Conservation (phyloP, 2,888 invertebrate species). For the Oscheius sp. region DNA sequence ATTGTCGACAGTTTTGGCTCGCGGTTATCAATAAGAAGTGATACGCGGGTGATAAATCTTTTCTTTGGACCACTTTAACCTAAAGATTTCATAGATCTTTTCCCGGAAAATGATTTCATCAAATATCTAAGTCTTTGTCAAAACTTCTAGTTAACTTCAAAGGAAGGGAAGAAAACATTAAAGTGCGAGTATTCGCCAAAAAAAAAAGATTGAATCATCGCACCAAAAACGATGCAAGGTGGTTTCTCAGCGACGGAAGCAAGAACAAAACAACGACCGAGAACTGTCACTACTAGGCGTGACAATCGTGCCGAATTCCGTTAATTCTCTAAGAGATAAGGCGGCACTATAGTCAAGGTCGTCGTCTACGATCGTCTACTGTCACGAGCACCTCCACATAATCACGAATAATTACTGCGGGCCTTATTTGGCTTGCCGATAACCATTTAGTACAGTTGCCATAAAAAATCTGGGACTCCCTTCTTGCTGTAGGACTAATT, state of each 20-base stretch:
- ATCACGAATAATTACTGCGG: constrained; percentile 23
- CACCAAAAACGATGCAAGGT: neutral
- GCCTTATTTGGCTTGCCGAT: neutral
- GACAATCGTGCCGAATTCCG: constrained; percentile 34
- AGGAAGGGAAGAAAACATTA: no score
- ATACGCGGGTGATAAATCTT: neutral
- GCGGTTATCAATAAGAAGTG: neutral
- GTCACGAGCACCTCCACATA: constrained; percentile 32
- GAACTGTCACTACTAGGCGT: constrained; percentile 33
- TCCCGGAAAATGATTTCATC: no score
- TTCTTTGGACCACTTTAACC: no score
- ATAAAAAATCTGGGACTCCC: neutral
- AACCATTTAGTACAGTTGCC: neutral
- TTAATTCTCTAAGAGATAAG: constrained; percentile 34
- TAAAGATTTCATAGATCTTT: no score
- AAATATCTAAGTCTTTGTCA: no score
- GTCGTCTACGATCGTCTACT: constrained; percentile 32
- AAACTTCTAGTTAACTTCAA: no score
- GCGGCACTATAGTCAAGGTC: constrained; percentile 37
- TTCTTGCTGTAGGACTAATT: constrained; percentile 21
- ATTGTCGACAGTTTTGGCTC: neutral
- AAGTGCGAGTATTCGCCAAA: no score
- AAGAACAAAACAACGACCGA: constrained; percentile 16
- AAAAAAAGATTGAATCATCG: constrained; percentile 3
- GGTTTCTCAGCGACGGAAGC: neutral